phyloP scores from a whole-genome alignment of 2,888 invertebrate species.

The Agrilus biguttatus region DNA sequence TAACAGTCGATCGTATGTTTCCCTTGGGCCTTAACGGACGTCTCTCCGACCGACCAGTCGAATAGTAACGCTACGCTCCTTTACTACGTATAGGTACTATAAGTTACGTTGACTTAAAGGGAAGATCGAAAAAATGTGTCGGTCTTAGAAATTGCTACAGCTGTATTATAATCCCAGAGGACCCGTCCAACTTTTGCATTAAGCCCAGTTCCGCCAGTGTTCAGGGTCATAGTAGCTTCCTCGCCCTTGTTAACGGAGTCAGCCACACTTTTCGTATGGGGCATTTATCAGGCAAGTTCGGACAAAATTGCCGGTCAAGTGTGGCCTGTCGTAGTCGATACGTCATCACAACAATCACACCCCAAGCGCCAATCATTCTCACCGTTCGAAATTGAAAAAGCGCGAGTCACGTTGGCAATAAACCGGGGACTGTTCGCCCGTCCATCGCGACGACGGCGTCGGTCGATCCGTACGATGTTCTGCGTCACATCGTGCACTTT shows the following conservation, averaged over 20 bases:
- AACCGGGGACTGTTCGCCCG: conserved; percentile 32
- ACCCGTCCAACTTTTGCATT: no score
- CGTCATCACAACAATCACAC: conserved; percentile 35
- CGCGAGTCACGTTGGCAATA: conserved; percentile 35
- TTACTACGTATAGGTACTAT: no score
- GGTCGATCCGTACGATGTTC: no score
- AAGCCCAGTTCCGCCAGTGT: no score
- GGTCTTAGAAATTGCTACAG: conserved; percentile 2
- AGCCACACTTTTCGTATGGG: conserved; percentile 5
- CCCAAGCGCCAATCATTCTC: conserved; percentile 35
- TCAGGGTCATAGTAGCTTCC: no score
- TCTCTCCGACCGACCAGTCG: conserved; percentile 11
- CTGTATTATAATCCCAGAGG: no score
- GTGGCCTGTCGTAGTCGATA: conserved; percentile 16
- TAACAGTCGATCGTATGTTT: conserved; percentile 17
- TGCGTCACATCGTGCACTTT: no score
- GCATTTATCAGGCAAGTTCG: conserved; percentile 11
- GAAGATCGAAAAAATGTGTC: conserved; percentile 8
- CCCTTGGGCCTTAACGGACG: conserved; percentile 10
- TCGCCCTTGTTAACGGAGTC: no score
- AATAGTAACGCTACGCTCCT: conserved; percentile 1
- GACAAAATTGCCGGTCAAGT: conserved; percentile 12
- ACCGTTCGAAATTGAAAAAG: conserved; percentile 34
- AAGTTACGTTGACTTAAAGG: not conserved
- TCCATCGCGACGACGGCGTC: conserved; percentile 26